Conservation (phyloP, 2,888 invertebrate genomes). For the Eupithecia tripunctaria region DNA sequence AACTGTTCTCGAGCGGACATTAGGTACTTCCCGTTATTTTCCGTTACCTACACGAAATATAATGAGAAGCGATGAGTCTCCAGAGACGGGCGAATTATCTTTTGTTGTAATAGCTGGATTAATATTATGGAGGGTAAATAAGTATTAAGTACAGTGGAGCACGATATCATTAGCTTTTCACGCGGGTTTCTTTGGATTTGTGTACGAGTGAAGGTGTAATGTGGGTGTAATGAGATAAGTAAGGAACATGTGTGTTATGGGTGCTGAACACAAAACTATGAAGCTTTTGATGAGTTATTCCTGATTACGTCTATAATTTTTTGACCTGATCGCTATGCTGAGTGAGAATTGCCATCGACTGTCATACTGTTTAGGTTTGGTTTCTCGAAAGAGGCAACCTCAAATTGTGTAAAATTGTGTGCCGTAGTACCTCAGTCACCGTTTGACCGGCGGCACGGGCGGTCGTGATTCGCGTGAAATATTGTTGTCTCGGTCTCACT, state of each 20-base stretch:
- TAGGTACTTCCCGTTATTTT: constrained; percentile 17
- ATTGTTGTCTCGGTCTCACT: too few relatives aligned
- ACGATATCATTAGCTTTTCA: not conserved
- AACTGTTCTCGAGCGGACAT: not conserved
- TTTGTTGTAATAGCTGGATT: constrained; percentile 28
- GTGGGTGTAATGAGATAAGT: not conserved
- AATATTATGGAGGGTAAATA: constrained; percentile 17
- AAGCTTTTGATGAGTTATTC: too few relatives aligned
- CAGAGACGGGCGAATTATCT: constrained; percentile 27
- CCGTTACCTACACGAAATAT: constrained; percentile 42
- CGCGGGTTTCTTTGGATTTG: constrained; percentile 10
- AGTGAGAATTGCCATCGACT: too few relatives aligned
- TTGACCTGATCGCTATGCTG: not conserved
- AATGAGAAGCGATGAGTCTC: constrained; percentile 43
- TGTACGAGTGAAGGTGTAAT: not conserved
- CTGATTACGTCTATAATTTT: not conserved
- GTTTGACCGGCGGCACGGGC: too few relatives aligned
- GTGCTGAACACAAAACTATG: not conserved
- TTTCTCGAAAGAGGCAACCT: too few relatives aligned
- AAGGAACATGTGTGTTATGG: not conserved
- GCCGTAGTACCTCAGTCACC: too few relatives aligned
- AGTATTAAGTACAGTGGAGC: constrained; percentile 11
- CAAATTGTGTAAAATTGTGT: too few relatives aligned
- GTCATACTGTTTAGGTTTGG: too few relatives aligned
- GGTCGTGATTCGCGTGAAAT: too few relatives aligned